Conservation (phyloP, 30 jellyfish, hydroid and myxozoan genomes). For the Turritopsis dohrnii region DNA sequence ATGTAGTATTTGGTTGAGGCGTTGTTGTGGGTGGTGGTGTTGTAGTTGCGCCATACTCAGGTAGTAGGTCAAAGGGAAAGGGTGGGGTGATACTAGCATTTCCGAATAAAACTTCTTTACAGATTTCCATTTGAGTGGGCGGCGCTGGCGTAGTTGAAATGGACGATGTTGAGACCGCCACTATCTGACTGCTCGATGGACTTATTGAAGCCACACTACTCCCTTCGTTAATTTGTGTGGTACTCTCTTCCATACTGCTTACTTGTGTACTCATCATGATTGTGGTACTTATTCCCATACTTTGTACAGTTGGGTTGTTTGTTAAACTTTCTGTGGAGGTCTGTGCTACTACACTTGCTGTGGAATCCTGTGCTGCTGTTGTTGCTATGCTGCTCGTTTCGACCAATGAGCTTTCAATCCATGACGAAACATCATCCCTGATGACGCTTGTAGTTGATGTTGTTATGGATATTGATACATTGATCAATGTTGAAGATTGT, state of each 20-base stretch:
- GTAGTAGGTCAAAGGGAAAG: not conserved
- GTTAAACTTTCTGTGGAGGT: not conserved
- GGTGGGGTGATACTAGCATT: not conserved
- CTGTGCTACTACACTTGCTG: not conserved
- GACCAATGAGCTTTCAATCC: not conserved
- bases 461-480: not conserved
- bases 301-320: not conserved
- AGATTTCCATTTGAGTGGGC: not conserved
- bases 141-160: conserved; percentile 3
- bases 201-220: not conserved
- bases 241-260: not conserved
- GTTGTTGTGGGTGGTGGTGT: not conserved
- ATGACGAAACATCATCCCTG: not conserved
- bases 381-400: not conserved
- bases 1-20: not conserved
- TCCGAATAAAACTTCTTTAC: not conserved
- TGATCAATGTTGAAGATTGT: not conserved
- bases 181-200: not conserved
- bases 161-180: not conserved
- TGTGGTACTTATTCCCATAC: not conserved
- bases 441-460: not conserved
- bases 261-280: not conserved
- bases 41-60: not conserved
- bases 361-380: not conserved
- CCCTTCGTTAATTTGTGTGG: not conserved